These are phyloP conservation scores for Ganaspis brasiliensis DNA, from an alignment of 2,888 invertebrate genomes.

Conservation along the genomic window DNA sequence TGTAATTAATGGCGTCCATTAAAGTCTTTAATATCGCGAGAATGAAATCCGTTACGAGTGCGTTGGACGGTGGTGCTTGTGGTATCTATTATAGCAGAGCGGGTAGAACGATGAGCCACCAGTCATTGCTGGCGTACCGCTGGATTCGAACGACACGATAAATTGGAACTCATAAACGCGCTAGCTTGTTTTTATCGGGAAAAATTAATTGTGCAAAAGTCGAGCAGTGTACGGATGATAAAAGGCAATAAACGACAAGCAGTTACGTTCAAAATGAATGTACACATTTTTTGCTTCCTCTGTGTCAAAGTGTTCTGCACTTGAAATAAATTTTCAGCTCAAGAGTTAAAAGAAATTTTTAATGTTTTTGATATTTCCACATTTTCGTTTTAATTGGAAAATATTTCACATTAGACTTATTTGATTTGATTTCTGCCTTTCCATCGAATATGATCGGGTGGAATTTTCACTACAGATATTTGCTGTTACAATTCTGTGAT, in stretches of 20 bases:
- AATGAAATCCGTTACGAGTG: slow-evolving; percentile 68
- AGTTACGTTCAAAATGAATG: neutral
- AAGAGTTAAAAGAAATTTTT: slow-evolving; percentile 3
- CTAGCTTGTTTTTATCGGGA: slow-evolving; percentile 36
- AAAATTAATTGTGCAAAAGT: slow-evolving; percentile 36
- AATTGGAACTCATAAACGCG: slow-evolving; percentile 37
- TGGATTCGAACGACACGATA: slow-evolving; percentile 29
- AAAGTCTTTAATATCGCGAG: slow-evolving; percentile 73
- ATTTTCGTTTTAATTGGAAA: neutral
- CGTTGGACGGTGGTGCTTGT: slow-evolving; percentile 55
- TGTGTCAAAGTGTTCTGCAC: neutral
- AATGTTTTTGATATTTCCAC: neutral
- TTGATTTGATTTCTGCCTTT: neutral
- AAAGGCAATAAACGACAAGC: slow-evolving; percentile 30
- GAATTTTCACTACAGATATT: too few relatives aligned
- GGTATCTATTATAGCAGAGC: slow-evolving; percentile 53
- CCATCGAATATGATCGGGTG: too few relatives aligned
- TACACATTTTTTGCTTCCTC: neutral
- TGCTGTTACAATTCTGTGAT: too few relatives aligned
- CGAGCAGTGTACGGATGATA: slow-evolving; percentile 9
- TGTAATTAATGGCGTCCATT: slow-evolving; percentile 74
- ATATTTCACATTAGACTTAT: neutral
- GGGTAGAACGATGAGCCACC: slow-evolving; percentile 37
- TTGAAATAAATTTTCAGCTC: neutral
- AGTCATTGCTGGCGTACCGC: slow-evolving; percentile 25